Percentiles rank a stretch among this genome's conserved stretches.
phyloP scores from a whole-genome alignment of 2,888 invertebrate genomes.

The Ectobius pallidus region DNA sequence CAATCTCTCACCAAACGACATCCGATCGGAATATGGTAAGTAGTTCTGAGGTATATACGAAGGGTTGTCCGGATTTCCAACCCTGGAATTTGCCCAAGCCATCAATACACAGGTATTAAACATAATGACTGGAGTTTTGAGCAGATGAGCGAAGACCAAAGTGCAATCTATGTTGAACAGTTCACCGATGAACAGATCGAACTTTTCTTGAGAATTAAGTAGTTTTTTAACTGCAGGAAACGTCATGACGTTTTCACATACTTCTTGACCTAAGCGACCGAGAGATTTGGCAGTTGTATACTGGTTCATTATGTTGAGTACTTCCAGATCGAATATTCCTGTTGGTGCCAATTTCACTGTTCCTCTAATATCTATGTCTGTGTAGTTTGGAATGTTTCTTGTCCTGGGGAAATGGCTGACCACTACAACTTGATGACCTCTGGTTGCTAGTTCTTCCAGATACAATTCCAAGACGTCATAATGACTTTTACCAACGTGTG shows the following conservation, averaged over 20 bases:
- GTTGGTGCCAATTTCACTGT: conserved; percentile 58
- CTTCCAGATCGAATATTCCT: conserved; percentile 48
- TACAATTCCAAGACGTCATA: conserved; percentile 68
- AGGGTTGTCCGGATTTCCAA: conserved; percentile 22
- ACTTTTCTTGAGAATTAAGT: too few species aligned
- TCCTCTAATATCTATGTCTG: not conserved
- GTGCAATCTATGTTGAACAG: conserved; percentile 16
- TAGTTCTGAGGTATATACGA: not conserved
- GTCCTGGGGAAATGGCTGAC: conserved; percentile 55
- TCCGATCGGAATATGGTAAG: not conserved
- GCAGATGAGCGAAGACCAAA: not conserved
- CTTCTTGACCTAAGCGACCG: too few species aligned
- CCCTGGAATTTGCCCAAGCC: conserved; percentile 1
- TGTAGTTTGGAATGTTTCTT: not conserved
- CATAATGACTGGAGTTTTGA: not conserved
- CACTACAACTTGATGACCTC: conserved; percentile 71
- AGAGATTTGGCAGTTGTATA: too few species aligned
- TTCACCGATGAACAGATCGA: conserved; percentile 12
- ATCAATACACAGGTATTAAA: not conserved
- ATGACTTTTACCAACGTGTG: conserved; percentile 72
- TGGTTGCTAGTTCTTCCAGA: conserved; percentile 62
- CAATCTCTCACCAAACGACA: not conserved
- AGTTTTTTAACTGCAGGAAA: too few species aligned
- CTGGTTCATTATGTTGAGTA: too few species aligned
- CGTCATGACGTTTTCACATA: too few species aligned